Evolutionary conservation across 2,888 invertebrate genomes (phyloP), one percentile per base, ranked within the genome.

Genomic region (Mimachlamys varia): DNA sequence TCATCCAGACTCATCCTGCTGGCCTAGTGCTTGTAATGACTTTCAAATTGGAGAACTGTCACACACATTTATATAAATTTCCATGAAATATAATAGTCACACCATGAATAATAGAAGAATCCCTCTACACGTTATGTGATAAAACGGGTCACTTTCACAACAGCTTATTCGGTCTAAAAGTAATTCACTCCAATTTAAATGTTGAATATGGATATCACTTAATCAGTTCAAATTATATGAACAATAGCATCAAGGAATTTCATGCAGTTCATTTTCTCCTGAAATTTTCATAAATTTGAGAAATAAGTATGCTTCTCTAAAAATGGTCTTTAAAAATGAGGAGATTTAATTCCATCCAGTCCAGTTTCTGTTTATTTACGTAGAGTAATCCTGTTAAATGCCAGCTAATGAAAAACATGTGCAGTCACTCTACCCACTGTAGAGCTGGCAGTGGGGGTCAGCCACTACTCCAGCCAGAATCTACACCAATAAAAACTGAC

Each of bases 361-460:
- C 76, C 76, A 22, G 33, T 76, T 15, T 76, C 76, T 76, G 27
- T 76, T 76, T 76, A 76, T 76, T 76, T 76, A 33, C 27, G 76
- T 12, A 76, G 76, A 13, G 27, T 76, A 76, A 76, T 76, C 76
- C 76, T 76, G 76, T 76, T 76, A 76, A 76, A 76, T 76, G 76
- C 33, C 76, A 76, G 76, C 33, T 76, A 76, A 76, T 76, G 76
- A 76, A 76, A 76, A 76, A 76, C 27, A 76, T 76, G 76, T 76
- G 76, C 33, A 76, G 76, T 76, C 76, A 76, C 76, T 76, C 33
- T 76, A 15, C 33, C 76, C 76, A 33, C 76, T 7, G 33, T 76
- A 76, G 76, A 27, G 76, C 76, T 76, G 76, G 76, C 76, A 76
- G 76, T 76, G 33, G 76, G 76, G 76, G 76, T 76, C 76, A 76